A percentile compares a stretch with the other conserved stretches of the same genome.
phyloP scores from a whole-genome alignment of 2,888 invertebrate genomes.

The Pandemis cinnamomeana region DNA sequence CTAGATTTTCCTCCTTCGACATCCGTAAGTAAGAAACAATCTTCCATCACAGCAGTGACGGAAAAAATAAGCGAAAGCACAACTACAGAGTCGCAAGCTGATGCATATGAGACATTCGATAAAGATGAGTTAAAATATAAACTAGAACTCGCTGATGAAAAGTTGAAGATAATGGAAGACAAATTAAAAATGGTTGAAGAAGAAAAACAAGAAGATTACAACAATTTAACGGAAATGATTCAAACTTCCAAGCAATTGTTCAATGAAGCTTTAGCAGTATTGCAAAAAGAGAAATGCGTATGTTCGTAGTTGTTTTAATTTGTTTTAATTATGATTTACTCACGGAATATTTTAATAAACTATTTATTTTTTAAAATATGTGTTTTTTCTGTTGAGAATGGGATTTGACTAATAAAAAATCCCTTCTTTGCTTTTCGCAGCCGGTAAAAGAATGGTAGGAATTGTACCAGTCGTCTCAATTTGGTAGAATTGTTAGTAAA shows the following conservation, averaged over 20 bases:
- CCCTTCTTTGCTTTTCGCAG: too few species aligned
- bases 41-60: slow-evolving; percentile 56
- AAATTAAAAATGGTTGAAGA: slow-evolving; percentile 86
- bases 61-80: slow-evolving; percentile 65
- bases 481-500: slow-evolving; percentile 41
- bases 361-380: slow-evolving; percentile 21
- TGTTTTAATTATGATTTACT: slow-evolving; percentile 38
- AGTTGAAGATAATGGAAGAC: slow-evolving; percentile 86
- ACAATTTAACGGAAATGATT: slow-evolving; percentile 82
- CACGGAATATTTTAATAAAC: slow-evolving; percentile 33
- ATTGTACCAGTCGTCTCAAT: slow-evolving; percentile 29
- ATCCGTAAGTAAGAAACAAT: slow-evolving; percentile 57
- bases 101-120: slow-evolving; percentile 63
- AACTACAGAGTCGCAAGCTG: slow-evolving; percentile 59
- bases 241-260: slow-evolving; percentile 84
- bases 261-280: slow-evolving; percentile 78
- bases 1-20: slow-evolving; percentile 42
- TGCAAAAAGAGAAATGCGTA: slow-evolving; percentile 75
- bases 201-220: slow-evolving; percentile 85
- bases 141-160: slow-evolving; percentile 87
- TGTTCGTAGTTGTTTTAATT: slow-evolving; percentile 59
- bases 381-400: slow-evolving; percentile 16
- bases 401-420: too few species aligned
- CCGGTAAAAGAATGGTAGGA: slow-evolving; percentile 41
- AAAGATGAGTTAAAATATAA: slow-evolving; percentile 75